A percentile compares a stretch with the other conserved stretches of the same genome.
These are phyloP conservation scores for Clarias pachynema DNA, from an alignment of 2,797 vertebrate species.

Conservation along the genomic window DNA sequence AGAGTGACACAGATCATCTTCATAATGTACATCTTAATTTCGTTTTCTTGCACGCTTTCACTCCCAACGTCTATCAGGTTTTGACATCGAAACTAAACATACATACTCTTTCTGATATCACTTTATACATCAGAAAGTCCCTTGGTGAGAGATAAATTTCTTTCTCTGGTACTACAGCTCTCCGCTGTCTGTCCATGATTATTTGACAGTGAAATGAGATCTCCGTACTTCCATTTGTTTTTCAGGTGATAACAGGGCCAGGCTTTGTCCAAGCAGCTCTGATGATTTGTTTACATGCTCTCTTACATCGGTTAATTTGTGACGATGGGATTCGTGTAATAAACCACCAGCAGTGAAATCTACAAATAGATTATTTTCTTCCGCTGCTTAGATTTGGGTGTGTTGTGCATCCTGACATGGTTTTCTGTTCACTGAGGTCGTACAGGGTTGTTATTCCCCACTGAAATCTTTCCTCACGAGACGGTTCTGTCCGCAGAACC, in stretches of 20 bases:
- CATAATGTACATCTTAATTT: too few relatives aligned
- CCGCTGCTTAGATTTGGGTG: not conserved
- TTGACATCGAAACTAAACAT: not conserved
- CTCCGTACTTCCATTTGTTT: conserved; percentile 31
- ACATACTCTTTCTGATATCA: not conserved
- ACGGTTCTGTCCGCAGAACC: not conserved
- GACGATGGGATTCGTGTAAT: conserved; percentile 13
- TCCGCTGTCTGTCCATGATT: not conserved
- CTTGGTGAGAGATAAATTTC: not conserved
- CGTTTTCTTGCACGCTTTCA: not conserved
- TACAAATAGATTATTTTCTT: not conserved
- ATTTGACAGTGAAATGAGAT: conserved; percentile 63
- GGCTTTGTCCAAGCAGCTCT: conserved; percentile 44
- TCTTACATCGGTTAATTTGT: not conserved
- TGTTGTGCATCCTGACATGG: not conserved
- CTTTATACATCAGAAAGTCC: not conserved
- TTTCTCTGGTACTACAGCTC: not conserved
- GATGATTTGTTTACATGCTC: conserved; percentile 44
- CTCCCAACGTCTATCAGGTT: not conserved
- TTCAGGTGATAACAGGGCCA: conserved; percentile 40
- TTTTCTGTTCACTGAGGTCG: not conserved
- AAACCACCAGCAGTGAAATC: not conserved
- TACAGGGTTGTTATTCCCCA: not conserved
- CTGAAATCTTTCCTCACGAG: not conserved
- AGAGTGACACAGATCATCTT: not conserved